These are phyloP conservation scores for Microhierax caerulescens DNA, from an alignment of 2,797 vertebrate genomes.

Conservation along the genomic window DNA sequence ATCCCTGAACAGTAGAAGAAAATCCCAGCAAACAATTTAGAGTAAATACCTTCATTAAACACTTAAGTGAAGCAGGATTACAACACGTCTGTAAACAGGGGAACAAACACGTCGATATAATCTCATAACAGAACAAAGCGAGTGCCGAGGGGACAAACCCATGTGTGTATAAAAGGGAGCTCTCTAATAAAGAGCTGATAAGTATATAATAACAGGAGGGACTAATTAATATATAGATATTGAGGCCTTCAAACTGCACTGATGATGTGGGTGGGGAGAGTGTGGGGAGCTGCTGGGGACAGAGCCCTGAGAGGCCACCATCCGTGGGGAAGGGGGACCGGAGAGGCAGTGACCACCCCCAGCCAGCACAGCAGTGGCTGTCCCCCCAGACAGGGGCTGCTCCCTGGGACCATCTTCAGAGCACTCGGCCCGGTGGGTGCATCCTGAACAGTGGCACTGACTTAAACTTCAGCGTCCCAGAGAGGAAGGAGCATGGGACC, in stretches of 20 bases:
- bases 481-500: neutral
- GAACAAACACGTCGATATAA: neutral
- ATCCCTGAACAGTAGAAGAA: neutral
- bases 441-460: neutral
- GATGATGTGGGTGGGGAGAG: neutral
- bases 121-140: neutral
- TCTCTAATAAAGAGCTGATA: neutral
- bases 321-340: rapidly evolving
- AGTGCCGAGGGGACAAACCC: neutral
- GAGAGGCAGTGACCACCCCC: neutral
- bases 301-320: neutral
- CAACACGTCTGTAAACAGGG: neutral
- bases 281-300: neutral
- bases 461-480: neutral
- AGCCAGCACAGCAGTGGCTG: neutral
- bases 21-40: constrained; percentile 28
- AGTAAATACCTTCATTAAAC: constrained; percentile 60
- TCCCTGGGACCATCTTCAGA: neutral
- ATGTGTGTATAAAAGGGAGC: neutral
- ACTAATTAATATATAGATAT: neutral
- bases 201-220: neutral
- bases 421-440: rapidly evolving
- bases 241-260: neutral
- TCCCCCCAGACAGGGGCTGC: neutral
- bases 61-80: constrained; percentile 35